These are phyloP conservation scores for Nothobranchius furzeri DNA, from an alignment of 2,113 vertebrate species.

Conservation along the genomic window DNA sequence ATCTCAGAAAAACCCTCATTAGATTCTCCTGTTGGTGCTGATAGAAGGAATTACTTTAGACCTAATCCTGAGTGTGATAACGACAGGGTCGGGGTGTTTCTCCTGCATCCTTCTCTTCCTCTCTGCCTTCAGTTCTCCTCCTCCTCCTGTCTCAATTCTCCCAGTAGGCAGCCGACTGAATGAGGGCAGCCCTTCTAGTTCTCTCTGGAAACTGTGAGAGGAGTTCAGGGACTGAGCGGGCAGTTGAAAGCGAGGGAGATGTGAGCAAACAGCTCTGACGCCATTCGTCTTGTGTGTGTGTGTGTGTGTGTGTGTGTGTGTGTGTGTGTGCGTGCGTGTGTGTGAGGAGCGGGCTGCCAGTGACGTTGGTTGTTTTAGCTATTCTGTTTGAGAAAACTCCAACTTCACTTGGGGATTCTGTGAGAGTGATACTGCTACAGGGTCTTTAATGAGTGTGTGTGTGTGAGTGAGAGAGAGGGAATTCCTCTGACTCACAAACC, in stretches of 20 bases:
- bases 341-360: conserved; percentile 16
- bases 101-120: conserved; percentile 1
- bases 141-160: conserved; percentile 13
- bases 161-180: conserved; percentile 61
- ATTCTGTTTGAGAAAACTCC: conserved; percentile 71
- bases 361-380: conserved; percentile 61
- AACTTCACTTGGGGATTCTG: conserved; percentile 41
- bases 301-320: conserved; percentile 2
- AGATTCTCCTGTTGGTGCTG: conserved; percentile 22
- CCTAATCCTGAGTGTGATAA: conserved; percentile 2
- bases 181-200: conserved; percentile 65
- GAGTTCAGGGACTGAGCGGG: conserved; percentile 51
- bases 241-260: conserved; percentile 15
- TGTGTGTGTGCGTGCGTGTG: conserved; percentile 22
- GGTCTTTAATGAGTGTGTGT: conserved; percentile 33
- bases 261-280: conserved; percentile 61
- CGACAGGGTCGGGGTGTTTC: background rate
- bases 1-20: background rate
- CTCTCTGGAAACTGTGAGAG: conserved; percentile 29
- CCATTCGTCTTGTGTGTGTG: conserved; percentile 48
- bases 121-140: background rate
- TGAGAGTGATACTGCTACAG: conserved; percentile 4
- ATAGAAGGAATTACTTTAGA: conserved; percentile 2
- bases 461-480: conserved; percentile 15
- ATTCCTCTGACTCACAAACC: conserved; percentile 45